Evolutionary conservation across 2,797 vertebrate species (phyloP).

Genomic region (Paedocypris micromegethes): DNA sequence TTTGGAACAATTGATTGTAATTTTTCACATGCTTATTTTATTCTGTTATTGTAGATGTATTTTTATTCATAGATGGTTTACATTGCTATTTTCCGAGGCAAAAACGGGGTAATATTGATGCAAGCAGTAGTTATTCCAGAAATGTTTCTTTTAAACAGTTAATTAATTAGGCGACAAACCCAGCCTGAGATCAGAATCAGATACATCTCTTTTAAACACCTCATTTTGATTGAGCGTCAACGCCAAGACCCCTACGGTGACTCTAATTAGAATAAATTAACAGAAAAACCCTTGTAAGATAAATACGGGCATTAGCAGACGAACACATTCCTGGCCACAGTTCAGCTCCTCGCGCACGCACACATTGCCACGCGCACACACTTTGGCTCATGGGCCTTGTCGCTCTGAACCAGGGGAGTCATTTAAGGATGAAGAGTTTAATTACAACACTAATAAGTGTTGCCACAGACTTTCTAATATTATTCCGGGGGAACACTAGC

Average conservation of each 20-base stretch:
- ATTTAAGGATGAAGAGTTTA: constrained; percentile 43
- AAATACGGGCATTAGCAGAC: constrained; percentile 32
- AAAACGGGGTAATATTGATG: no score
- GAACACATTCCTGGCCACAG: constrained; percentile 27
- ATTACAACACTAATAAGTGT: constrained; percentile 42
- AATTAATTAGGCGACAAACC: constrained; percentile 14
- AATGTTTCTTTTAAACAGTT: not conserved
- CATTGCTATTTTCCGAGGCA: no score
- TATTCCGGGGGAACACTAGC: constrained; percentile 39
- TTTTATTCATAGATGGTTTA: no score
- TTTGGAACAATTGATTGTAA: no score
- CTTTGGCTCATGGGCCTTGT: constrained; percentile 31
- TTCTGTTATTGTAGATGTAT: no score
- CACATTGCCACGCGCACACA: constrained; percentile 1
- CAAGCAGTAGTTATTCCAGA: no score
- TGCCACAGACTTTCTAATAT: constrained; percentile 37
- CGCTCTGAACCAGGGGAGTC: constrained; percentile 34
- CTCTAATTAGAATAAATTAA: constrained; percentile 32
- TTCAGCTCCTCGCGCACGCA: constrained; percentile 14
- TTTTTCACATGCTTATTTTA: no score
- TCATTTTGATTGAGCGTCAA: constrained; percentile 13
- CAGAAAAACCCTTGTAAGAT: constrained; percentile 31
- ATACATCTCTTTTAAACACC: constrained; percentile 13
- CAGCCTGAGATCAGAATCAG: constrained; percentile 1
- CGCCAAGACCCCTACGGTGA: constrained; percentile 12